Percentiles rank a stretch among this genome's conserved stretches.
phyloP scores from a whole-genome alignment of 2,113 vertebrate genomes.

The Suricata suricatta region DNA sequence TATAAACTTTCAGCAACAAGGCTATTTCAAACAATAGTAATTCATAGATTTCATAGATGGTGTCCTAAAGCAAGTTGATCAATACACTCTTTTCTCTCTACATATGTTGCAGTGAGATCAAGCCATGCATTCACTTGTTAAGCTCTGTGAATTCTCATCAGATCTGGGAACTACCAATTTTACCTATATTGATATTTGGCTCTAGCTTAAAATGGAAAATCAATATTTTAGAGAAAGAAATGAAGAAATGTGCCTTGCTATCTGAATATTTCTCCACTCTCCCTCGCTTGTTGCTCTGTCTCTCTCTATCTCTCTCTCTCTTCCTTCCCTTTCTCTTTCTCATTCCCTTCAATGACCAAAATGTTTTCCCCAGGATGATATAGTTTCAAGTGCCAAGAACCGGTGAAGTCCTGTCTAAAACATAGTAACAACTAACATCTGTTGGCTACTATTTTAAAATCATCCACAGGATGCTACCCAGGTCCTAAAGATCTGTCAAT shows the following conservation, averaged over 20 bases:
- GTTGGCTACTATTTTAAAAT: background rate
- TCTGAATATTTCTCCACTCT: constrained; percentile 39
- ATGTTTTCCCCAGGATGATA: background rate
- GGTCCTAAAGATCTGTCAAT: background rate
- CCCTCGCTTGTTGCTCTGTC: too few species aligned
- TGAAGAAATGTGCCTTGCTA: constrained; percentile 56
- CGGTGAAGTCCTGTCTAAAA: background rate
- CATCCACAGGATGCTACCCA: background rate
- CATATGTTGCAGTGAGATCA: constrained; percentile 66
- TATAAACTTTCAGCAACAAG: constrained; percentile 33
- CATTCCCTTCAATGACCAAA: background rate
- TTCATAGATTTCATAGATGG: constrained; percentile 57
- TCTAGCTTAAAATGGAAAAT: constrained; percentile 76
- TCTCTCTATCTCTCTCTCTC: background rate
- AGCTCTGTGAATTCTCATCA: constrained; percentile 75
- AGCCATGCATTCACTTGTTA: constrained; percentile 74
- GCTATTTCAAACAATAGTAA: constrained; percentile 67
- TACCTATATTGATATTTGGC: constrained; percentile 76
- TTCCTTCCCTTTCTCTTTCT: background rate
- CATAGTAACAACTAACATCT: background rate
- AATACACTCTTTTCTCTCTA: constrained; percentile 67
- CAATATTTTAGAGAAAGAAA: constrained; percentile 73
- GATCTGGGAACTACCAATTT: constrained; percentile 73
- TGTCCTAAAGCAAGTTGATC: constrained; percentile 50
- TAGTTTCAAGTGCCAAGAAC: background rate